Evolutionary conservation across 2,888 invertebrate species (phyloP), one percentile per base, ranked within the genome.

Genomic region (Endotricha flammealis): DNA sequence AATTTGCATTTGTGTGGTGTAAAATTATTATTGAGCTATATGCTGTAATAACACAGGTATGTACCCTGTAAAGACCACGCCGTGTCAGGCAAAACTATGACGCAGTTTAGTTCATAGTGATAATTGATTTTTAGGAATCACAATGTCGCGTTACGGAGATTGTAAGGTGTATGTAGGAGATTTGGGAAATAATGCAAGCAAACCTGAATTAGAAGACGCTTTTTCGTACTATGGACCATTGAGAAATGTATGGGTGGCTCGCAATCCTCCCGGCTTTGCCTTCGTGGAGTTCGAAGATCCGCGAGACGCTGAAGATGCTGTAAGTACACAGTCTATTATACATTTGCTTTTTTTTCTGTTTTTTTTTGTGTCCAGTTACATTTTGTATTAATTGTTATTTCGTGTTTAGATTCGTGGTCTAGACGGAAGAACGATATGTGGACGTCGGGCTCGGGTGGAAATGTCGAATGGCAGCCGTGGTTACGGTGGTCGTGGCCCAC

Each of bases 161-260:
- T 95, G 96, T 66, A 98, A 98, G 81, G 94, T 98, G 29, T 98
- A 98, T 78, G 96, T 98, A 12, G 98, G 98, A 35, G 97, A 98
- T 86, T 89, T 98, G 65, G 97, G 97, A 29, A 93, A 92, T 64
- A 93, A 91, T 60, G 97, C 97, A 17, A 94, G 96, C 42, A 96
- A 97, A 82, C 95, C 96, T 60, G 97, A 97, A 78, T 88, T 96
- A 38, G 97, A 98, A 83, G 95, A 96, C 72, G 94, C 95, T 9
- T 98, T 98, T 81, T 92, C 94, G 41, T 94, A 96, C 60, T 98
- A 96, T 67, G 98, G 98, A 7, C 93, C 95, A 1, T 82, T 98
- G 55, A 90, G 95, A 59, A 97, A 96, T 83, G 97, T 98, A 29
- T 98, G 98, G 98, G 97, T 98, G n/a, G 98, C 98, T 0, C 89